A percentile compares a stretch with the other conserved stretches of the same genome.
Evolutionary conservation across 37 sponge, comb jelly and placozoan species (phyloP).

Genomic region (Axinella damicornis): DNA sequence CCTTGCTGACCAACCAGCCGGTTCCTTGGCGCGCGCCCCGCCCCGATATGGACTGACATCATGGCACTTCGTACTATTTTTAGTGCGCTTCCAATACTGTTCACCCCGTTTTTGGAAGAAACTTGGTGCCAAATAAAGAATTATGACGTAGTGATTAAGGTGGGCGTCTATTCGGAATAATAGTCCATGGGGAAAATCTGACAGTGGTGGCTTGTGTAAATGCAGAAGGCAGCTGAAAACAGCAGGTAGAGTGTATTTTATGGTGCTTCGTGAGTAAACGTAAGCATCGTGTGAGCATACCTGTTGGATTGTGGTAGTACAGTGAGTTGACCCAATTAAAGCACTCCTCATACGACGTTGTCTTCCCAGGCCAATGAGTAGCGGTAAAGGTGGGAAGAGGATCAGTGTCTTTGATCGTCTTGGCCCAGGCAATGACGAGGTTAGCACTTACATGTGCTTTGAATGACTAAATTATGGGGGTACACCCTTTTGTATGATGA

Average conservation of each 20-base stretch:
- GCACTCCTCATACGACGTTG: not conserved
- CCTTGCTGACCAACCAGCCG: not conserved
- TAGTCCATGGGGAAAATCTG: too few relatives aligned
- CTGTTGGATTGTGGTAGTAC: not conserved
- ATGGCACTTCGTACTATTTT: not conserved
- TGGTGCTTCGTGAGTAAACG: too few relatives aligned
- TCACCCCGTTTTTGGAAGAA: slow-evolving; percentile 62
- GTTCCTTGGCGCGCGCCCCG: not conserved
- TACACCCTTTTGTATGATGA: too few relatives aligned
- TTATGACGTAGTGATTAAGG: not conserved
- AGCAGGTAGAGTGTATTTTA: too few relatives aligned
- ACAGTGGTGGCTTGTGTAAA: too few relatives aligned
- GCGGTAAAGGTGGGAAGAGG: slow-evolving; percentile 38
- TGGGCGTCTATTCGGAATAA: not conserved
- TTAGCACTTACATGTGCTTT: not conserved
- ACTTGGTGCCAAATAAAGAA: too few relatives aligned
- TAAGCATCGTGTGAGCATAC: too few relatives aligned
- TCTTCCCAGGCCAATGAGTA: not conserved
- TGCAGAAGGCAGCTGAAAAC: too few relatives aligned
- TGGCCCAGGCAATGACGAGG: slow-evolving; percentile 77
- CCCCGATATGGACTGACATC: not conserved
- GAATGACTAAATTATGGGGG: too few relatives aligned
- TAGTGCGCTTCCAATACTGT: slow-evolving; percentile 21
- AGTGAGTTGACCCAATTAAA: not conserved
- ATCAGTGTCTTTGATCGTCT: slow-evolving; percentile 85